Evolutionary conservation across 2,888 invertebrate genomes (phyloP).

Genomic region (Acronicta alni): DNA sequence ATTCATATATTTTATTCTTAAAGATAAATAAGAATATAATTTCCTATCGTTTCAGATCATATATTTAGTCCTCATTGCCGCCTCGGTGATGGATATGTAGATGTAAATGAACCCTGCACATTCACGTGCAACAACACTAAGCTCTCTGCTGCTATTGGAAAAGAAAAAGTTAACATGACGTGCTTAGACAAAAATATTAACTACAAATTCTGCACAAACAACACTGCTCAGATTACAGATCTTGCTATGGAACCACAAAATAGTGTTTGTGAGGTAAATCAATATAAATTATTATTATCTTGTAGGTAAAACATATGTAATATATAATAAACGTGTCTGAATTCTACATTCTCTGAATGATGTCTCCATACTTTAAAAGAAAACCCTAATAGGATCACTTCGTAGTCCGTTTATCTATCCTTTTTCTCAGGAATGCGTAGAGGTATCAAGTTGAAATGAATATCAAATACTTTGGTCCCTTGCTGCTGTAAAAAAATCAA

Average conservation of each 20-base stretch:
- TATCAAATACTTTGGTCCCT: no score
- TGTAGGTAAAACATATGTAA: no score
- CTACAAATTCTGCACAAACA: constrained; percentile 67
- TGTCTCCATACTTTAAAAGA: no score
- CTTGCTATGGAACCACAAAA: constrained; percentile 49
- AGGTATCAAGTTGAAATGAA: no score
- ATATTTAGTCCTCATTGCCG: constrained; percentile 71
- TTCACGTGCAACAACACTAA: constrained; percentile 68
- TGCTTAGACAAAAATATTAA: constrained; percentile 70
- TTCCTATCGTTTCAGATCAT: constrained; percentile 60
- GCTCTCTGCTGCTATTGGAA: constrained; percentile 60
- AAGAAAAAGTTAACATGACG: constrained; percentile 71
- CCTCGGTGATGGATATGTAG: constrained; percentile 69
- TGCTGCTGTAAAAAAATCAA: no score
- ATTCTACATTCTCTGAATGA: no score
- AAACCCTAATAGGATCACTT: no score
- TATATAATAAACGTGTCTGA: no score
- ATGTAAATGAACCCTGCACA: constrained; percentile 75
- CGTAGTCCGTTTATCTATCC: no score
- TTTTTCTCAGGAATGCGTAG: no score
- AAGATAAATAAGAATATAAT: not conserved
- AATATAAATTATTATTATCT: no score
- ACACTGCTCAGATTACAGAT: constrained; percentile 46
- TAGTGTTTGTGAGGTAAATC: constrained; percentile 65
- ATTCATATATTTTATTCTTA: not conserved